These are phyloP conservation scores for Leucophenga maculata DNA, from an alignment of 2,888 invertebrate species.

Conservation along the genomic window DNA sequence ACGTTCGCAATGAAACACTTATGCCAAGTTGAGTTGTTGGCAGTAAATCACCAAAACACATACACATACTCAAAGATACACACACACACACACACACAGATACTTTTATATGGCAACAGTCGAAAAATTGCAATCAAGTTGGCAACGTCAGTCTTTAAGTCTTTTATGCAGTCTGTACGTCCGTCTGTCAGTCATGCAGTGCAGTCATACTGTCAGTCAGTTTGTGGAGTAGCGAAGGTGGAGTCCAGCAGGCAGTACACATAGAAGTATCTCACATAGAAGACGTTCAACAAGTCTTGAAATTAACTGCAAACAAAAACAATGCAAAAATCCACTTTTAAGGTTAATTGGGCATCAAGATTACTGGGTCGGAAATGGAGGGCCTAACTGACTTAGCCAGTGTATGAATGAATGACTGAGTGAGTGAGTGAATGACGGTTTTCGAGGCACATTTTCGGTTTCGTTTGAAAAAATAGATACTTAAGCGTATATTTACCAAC, in stretches of 20 bases:
- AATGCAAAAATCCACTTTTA: conserved; percentile 69
- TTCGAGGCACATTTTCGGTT: conserved; percentile 55
- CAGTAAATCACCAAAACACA: conserved; percentile 61
- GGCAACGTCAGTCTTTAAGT: conserved; percentile 35
- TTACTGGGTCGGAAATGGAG: conserved; percentile 73
- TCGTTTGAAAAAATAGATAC: conserved; percentile 57
- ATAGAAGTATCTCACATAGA: conserved; percentile 16
- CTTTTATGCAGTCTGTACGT: neutral
- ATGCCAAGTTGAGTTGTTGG: conserved; percentile 68
- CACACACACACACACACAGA: conserved; percentile 17
- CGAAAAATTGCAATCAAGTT: conserved; percentile 48
- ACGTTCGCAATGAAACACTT: conserved; percentile 61
- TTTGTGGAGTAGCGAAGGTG: conserved; percentile 12
- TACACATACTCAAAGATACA: conserved; percentile 21
- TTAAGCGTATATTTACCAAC: conserved; percentile 48
- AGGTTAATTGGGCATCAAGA: conserved; percentile 73
- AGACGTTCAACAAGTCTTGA: conserved; percentile 28
- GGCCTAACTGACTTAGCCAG: conserved; percentile 28
- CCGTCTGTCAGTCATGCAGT: conserved; percentile 31
- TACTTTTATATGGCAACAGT: neutral
- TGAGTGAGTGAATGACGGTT: neutral
- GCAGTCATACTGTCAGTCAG: conserved; percentile 29
- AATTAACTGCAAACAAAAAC: conserved; percentile 46
- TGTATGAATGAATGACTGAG: conserved; percentile 8
- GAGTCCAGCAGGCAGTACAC: conserved; percentile 20